Evolutionary conservation across 2,797 vertebrate genomes (phyloP), one percentile per base, ranked within the genome.

Genomic region (Hyperoplus lanceolatus): DNA sequence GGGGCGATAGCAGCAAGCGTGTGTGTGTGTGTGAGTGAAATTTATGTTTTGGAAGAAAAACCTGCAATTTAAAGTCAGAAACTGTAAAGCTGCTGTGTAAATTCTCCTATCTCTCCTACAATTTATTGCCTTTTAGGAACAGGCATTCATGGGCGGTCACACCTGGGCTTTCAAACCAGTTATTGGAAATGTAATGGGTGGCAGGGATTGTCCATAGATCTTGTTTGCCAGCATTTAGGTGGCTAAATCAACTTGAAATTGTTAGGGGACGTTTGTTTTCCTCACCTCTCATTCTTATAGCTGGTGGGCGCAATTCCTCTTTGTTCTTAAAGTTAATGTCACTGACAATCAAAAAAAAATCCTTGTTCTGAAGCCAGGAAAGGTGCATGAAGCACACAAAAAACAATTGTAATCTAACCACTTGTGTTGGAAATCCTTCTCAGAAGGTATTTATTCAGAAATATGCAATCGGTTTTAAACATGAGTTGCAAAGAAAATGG

Each of bases 291-390:
- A 70, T 18, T 21, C 8, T 29, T 29, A 29, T 29, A 29, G 29
- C 29, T 1, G 2, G 48, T 11, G 11, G 7, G 50, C 68, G 76
- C 70, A 54, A 62, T 41, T 63, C 70, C n/a, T 73, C 51, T 66
- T 66, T 68, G 6, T 29, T 75, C 16, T 56, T 70, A 42, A 18
- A n/a, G 80, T 83, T 62, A 62, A 29, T 82, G 63, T 90, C 79
- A 60, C 69, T 73, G 89, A 93, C 93, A 92, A 93, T 93, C 93
- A 91, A 68, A 72, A 4, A 0, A 0, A 84, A 73, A 69, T 29
- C 55, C 63, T 81, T 84, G 59, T 71, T 79, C 75, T 65, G 50
- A 65, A 29, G 48, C 49, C 14, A 18, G 54, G 46, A 51, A 73
- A 73, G 46, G 65, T 81, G 80, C 81, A 79, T 73, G 29, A 74